Percentiles rank a stretch among this genome's conserved stretches.
Conservation (phyloP, 2,797 vertebrate genomes). For the Neopelma chrysocephalum region DNA sequence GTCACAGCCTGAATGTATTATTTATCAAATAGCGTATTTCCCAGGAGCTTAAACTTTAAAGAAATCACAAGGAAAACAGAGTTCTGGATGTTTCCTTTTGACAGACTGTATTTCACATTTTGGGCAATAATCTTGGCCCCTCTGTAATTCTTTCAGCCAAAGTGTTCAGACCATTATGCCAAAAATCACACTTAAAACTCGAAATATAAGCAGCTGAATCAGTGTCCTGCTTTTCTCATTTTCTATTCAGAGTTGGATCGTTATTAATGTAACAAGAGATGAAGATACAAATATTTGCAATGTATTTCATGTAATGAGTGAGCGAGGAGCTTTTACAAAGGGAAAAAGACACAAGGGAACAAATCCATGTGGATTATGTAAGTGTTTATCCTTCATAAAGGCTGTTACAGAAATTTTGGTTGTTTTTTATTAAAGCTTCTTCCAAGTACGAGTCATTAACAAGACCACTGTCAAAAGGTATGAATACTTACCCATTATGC, state of each 20-base stretch:
- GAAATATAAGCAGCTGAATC: background rate
- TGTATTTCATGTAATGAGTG: background rate
- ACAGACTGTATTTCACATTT: slow-evolving; percentile 6
- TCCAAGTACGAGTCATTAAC: background rate
- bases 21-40: background rate
- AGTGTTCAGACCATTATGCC: background rate
- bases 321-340: background rate
- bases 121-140: background rate
- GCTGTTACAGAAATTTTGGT: background rate
- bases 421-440: background rate
- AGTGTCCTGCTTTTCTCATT: background rate
- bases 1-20: background rate
- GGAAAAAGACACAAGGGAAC: background rate
- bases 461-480: background rate
- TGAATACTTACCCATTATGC: background rate
- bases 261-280: background rate
- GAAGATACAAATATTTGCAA: background rate
- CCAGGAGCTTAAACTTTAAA: background rate
- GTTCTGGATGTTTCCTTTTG: background rate
- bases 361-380: background rate
- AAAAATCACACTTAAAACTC: slow-evolving; percentile 17
- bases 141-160: background rate
- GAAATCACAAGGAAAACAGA: background rate
- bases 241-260: background rate
- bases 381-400: background rate